Evolutionary conservation across 2,888 invertebrate genomes (phyloP), one percentile per base, ranked within the genome.

Genomic region (Yponomeuta sedellus): DNA sequence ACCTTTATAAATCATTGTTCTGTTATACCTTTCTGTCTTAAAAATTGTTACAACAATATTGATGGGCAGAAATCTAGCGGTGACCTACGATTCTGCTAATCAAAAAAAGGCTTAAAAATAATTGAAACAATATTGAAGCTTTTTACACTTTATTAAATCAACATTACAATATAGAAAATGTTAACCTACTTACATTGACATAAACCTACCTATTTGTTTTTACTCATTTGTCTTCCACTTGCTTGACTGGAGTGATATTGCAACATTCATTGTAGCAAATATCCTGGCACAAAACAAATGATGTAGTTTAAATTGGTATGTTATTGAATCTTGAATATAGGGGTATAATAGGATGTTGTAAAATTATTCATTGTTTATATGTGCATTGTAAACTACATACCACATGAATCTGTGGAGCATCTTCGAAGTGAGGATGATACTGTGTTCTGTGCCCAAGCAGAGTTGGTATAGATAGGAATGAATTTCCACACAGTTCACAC

Each of bases 401-500:
- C 44, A 20, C 20, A 58, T 2, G 61, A n/a, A 61, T 25, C 19
- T 59, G 59, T 16, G 61, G n/a, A 8, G 10, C 44, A 11, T 52
- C 68, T 56, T 86, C 83, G 70, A 75, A 73, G 64, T 73, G 75
- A 28, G 84, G 79, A 70, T 89, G 89, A 69, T 77, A 77, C 70
- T 86, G 82, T 67, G 72, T 81, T 71, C 80, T 86, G 69, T 92
- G 91, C 5, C 70, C 74, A 71, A 82, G 79, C n/a, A 91, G 77
- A 59, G 75, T 74, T 39, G 75, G 70, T 69, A 82, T 75, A 20
- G 81, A 75, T 63, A 77, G 73, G 70, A 81, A 86, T 78, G 82
- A 84, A 57, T 80, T 79, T 1, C 79, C 79, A 74, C 91, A 92
- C 34, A 82, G 72, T 76, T 92, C 91, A 76, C 91, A 92, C 72